Evolutionary conservation across 30 jellyfish, hydroid and myxozoan genomes (phyloP).

Genomic region (Pelagia noctiluca): DNA sequence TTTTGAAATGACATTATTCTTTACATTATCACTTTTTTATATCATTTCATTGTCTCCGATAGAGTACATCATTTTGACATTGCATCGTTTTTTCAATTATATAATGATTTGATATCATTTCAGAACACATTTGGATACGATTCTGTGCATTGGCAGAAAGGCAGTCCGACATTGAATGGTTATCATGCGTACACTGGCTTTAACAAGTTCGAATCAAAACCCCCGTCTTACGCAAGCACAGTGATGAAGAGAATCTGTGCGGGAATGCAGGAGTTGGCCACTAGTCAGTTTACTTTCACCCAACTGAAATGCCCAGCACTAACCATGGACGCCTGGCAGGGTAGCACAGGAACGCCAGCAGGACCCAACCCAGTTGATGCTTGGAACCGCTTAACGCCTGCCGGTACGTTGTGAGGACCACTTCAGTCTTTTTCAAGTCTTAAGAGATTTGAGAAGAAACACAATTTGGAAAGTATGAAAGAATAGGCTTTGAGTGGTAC

Average conservation of each 20-base stretch:
- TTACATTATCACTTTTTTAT: too few species aligned
- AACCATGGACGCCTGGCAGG: conserved; percentile 33
- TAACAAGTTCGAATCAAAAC: conserved; percentile 35
- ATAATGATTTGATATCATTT: neutral
- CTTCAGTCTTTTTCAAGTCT: too few species aligned
- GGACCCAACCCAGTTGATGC: neutral
- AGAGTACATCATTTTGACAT: too few species aligned
- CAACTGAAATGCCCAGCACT: conserved; percentile 10
- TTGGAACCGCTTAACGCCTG: conserved; percentile 42
- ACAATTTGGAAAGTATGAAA: too few species aligned
- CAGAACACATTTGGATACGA: conserved; percentile 24
- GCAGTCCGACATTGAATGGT: neutral
- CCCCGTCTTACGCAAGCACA: neutral
- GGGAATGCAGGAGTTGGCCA: conserved; percentile 51
- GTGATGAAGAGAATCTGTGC: conserved; percentile 40
- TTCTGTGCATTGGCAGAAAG: neutral
- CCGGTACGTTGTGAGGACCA: conserved; percentile 3
- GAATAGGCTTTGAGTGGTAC: too few species aligned
- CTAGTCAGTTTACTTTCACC: conserved; percentile 15
- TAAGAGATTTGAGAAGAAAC: too few species aligned
- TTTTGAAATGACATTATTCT: too few species aligned
- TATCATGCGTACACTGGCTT: conserved; percentile 28
- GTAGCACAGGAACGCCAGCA: neutral
- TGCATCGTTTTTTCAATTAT: too few species aligned
- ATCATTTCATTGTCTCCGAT: too few species aligned